Evolutionary conservation across 2,113 vertebrate species (phyloP).

Genomic region (Hiodon tergisus): DNA sequence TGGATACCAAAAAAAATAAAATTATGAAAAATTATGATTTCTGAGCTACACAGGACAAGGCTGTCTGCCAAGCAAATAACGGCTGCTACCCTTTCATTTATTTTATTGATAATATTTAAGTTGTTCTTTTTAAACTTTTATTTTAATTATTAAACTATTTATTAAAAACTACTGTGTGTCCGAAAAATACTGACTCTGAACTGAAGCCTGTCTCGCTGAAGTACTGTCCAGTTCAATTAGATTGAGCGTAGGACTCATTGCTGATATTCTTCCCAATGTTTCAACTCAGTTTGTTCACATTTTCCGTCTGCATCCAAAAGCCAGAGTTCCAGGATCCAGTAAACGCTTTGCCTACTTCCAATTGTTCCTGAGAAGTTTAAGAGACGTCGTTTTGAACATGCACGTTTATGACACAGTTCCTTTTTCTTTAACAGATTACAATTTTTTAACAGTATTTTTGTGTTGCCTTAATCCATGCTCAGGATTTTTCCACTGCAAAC

Average conservation of each 20-base stretch:
- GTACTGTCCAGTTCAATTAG: conserved; percentile 56
- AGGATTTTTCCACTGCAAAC: no score
- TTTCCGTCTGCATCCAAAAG: conserved; percentile 54
- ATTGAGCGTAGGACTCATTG: conserved; percentile 46
- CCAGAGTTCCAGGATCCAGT: conserved; percentile 32
- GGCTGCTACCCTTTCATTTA: no score
- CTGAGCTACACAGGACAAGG: no score
- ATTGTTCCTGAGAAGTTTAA: neutral
- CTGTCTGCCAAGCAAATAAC: no score
- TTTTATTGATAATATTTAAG: no score
- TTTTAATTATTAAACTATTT: conserved; percentile 48
- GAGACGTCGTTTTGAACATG: neutral
- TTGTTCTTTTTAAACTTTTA: conserved; percentile 34
- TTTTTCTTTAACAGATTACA: no score
- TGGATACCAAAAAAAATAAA: no score
- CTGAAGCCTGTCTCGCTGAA: conserved; percentile 44
- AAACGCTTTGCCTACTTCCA: conserved; percentile 10
- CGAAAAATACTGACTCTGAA: conserved; percentile 45
- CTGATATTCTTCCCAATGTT: conserved; percentile 47
- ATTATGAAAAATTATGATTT: no score
- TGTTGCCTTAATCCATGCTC: no score
- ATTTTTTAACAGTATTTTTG: no score
- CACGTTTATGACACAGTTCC: neutral
- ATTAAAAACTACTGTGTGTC: conserved; percentile 32
- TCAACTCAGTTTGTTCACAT: conserved; percentile 44